These are phyloP conservation scores for Steinernema khuongi DNA, from an alignment of 1,140 invertebrate genomes.

Conservation along the genomic window DNA sequence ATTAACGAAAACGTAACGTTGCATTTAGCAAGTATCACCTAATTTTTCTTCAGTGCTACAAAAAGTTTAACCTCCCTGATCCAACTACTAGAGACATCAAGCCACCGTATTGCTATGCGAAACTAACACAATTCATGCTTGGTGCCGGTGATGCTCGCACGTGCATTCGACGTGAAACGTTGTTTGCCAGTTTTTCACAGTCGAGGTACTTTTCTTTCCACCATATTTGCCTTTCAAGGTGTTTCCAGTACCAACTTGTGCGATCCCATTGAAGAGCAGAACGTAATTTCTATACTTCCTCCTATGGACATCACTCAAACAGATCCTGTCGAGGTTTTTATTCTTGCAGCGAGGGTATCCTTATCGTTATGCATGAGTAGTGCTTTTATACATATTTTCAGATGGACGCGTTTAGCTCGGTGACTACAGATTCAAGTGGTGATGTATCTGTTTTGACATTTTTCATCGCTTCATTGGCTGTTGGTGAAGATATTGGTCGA, in stretches of 20 bases:
- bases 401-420: constrained; percentile 47
- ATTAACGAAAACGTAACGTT: too few relatives aligned
- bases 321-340: constrained; percentile 27
- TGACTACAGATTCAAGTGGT: constrained; percentile 35
- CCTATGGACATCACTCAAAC: constrained; percentile 22
- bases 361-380: constrained; percentile 20
- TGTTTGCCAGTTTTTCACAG: not conserved
- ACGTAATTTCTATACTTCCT: constrained; percentile 43
- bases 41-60: not conserved
- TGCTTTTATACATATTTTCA: constrained; percentile 31
- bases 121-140: constrained; percentile 40
- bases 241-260: constrained; percentile 20
- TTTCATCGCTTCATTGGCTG: constrained; percentile 42
- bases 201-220: not conserved
- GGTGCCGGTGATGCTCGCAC: constrained; percentile 23
- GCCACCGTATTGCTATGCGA: constrained; percentile 17
- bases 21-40: too few relatives aligned
- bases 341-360: constrained; percentile 28
- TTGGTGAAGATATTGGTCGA: constrained; percentile 42
- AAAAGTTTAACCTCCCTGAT: not conserved
- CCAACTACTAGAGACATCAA: not conserved
- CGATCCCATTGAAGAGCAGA: constrained; percentile 36
- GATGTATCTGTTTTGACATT: constrained; percentile 45
- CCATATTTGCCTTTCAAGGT: not conserved
- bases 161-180: not conserved